These are phyloP conservation scores for Petrocephalus zakoni DNA, from an alignment of 2,113 vertebrate genomes.

Conservation along the genomic window DNA sequence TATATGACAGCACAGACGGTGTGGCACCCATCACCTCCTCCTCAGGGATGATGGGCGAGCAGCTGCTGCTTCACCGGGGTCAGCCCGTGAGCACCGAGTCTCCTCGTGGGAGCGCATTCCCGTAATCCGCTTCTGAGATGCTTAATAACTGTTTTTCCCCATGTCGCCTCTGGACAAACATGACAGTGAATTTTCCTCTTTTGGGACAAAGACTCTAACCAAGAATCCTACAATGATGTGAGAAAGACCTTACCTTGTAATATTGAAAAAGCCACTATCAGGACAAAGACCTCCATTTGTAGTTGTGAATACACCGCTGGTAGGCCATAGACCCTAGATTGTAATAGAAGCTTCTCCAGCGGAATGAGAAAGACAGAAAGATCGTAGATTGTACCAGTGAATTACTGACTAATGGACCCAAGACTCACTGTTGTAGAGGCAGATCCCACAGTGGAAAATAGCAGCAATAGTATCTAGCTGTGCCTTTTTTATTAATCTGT, in stretches of 20 bases:
- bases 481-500: background rate
- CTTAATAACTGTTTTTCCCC: slow-evolving; percentile 1
- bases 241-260: background rate
- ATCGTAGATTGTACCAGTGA: background rate
- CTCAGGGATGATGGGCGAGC: background rate
- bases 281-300: background rate
- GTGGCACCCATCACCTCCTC: background rate
- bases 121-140: background rate
- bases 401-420: background rate
- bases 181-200: background rate
- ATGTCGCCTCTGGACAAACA: background rate
- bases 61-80: background rate
- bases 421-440: background rate
- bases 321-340: background rate
- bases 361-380: background rate
- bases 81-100: background rate
- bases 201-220: background rate
- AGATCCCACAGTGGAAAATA: background rate
- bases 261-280: background rate
- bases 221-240: background rate
- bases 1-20: background rate
- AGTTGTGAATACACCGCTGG: background rate
- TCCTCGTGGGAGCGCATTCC: background rate
- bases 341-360: background rate
- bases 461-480: background rate